These are phyloP conservation scores for Alethe diademata DNA, from an alignment of 2,113 vertebrate genomes.

Conservation along the genomic window DNA sequence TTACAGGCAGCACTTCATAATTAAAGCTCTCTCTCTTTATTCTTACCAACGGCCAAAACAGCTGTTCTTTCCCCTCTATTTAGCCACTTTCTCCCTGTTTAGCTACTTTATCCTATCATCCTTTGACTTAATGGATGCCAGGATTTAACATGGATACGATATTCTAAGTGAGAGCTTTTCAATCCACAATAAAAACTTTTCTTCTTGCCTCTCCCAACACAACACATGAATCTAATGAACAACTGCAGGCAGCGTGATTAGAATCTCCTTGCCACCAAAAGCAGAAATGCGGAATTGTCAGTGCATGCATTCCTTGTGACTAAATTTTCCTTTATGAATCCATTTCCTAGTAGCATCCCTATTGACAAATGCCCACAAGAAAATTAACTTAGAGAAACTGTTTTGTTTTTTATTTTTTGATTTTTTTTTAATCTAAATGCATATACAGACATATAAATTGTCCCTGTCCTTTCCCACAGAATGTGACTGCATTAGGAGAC, in stretches of 20 bases:
- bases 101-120: not conserved
- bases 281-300: not conserved
- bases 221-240: not conserved
- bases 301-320: not conserved
- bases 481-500: not conserved
- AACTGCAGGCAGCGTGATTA: not conserved
- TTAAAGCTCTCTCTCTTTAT: not conserved
- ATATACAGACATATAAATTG: not conserved
- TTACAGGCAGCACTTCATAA: not conserved
- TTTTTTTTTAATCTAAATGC: not conserved
- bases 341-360: not conserved
- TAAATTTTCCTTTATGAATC: not conserved
- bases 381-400: not conserved
- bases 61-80: not conserved
- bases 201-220: not conserved
- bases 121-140: not conserved
- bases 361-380: not conserved
- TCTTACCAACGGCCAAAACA: not conserved
- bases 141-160: not conserved
- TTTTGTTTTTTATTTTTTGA: not conserved
- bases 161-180: not conserved
- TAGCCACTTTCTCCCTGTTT: not conserved
- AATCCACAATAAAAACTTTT: not conserved
- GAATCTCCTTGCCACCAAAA: not conserved
- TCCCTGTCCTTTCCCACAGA: not conserved